A percentile compares a stretch with the other conserved stretches of the same genome.
Evolutionary conservation across 2,888 invertebrate genomes (phyloP).

Genomic region (Ischnura elegans): DNA sequence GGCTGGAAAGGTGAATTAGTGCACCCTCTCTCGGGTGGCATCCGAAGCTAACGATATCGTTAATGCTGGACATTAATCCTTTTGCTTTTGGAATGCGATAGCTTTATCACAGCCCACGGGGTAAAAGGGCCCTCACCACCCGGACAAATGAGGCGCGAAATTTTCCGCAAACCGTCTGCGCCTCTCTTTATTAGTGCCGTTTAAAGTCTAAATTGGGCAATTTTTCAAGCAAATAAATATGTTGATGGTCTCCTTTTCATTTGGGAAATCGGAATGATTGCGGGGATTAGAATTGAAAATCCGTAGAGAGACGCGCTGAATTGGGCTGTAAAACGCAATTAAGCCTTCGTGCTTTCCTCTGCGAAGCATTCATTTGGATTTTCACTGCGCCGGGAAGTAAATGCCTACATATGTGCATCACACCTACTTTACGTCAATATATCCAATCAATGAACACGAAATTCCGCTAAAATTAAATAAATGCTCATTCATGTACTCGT

Average conservation of each 20-base stretch:
- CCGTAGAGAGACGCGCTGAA: neutral
- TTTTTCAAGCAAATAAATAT: conserved; percentile 39
- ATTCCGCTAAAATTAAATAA: too few species aligned
- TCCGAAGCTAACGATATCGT: conserved; percentile 64
- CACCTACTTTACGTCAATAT: too few species aligned
- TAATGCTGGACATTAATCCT: conserved; percentile 62
- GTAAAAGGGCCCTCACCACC: conserved; percentile 20
- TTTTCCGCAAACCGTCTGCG: conserved; percentile 33
- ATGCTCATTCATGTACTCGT: too few species aligned
- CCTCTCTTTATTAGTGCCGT: conserved; percentile 55
- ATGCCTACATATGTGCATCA: too few species aligned
- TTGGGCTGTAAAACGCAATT: conserved; percentile 24
- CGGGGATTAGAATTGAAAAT: neutral
- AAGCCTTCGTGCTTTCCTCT: neutral
- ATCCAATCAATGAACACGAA: too few species aligned
- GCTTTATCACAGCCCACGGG: conserved; percentile 45
- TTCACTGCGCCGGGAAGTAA: neutral
- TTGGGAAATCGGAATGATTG: conserved; percentile 32
- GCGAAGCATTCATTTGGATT: neutral
- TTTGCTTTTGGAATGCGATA: conserved; percentile 66
- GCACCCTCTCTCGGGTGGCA: conserved; percentile 9
- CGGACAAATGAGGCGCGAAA: conserved; percentile 19
- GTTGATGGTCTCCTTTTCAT: conserved; percentile 32
- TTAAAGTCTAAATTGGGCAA: conserved; percentile 37
- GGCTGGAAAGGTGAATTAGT: conserved; percentile 30